Percentiles rank a stretch among this genome's conserved stretches.
Evolutionary conservation across 2,888 invertebrate species (phyloP).

Genomic region (Chymomyza procnemis): DNA sequence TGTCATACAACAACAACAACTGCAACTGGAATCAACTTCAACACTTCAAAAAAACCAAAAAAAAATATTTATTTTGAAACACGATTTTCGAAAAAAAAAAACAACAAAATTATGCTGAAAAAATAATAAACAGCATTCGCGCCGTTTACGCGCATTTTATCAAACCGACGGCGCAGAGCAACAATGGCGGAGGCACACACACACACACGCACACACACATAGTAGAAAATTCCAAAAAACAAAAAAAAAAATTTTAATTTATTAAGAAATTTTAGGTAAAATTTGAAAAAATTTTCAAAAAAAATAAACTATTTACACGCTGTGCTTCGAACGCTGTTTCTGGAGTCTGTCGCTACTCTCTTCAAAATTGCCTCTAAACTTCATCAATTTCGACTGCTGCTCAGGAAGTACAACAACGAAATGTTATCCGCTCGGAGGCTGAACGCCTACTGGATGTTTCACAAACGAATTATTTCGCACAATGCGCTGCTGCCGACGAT

Average conservation of each 20-base stretch:
- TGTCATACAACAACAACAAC: neutral
- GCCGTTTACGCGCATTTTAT: constrained; percentile 13
- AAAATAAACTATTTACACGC: neutral
- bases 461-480: constrained; percentile 62
- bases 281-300: neutral
- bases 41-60: neutral
- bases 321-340: neutral
- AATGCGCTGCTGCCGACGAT: constrained; percentile 29
- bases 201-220: neutral
- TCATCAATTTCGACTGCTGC: neutral
- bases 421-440: constrained; percentile 79
- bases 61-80: neutral
- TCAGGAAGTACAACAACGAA: constrained; percentile 70
- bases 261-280: neutral
- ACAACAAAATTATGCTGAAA: neutral
- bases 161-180: constrained; percentile 12
- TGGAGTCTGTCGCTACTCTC: constrained; percentile 20
- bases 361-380: constrained; percentile 44
- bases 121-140: neutral
- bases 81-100: neutral
- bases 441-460: constrained; percentile 78
- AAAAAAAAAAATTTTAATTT: too few relatives aligned
- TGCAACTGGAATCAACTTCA: neutral
- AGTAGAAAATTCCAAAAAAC: neutral
- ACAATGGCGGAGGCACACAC: neutral